Base-by-base conservation (phyloP, 2,113 vertebrate species). In the Sturnus vulgaris region DNA sequence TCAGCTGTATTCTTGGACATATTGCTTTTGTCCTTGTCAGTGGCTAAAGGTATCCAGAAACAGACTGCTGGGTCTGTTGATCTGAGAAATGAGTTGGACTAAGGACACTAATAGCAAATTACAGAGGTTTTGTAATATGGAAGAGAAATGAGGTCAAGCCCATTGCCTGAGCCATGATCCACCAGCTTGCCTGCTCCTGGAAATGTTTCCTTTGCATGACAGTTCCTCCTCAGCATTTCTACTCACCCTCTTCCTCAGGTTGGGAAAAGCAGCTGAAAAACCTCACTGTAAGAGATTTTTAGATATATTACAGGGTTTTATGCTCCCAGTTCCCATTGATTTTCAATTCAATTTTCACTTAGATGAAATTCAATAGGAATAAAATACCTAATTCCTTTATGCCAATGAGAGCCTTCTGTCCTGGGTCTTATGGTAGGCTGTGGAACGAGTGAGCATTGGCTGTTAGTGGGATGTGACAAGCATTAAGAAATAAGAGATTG, bases 331-430 rank as follows among this genome's bases (percentile, higher is more conserved):
- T 95, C 63, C 78, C 68, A 40, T 17, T 87, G 90, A 80, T 61
- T 92, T 95, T 95, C 78, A 87, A 82, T 76, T 95, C 89, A 95
- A 52, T 95, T 95, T 92, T 95, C 84, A 94, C 82, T 91, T 82
- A 80, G 75, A 61, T 82, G 50, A 90, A 87, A 94, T 89, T 89
- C 81, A 94, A 44, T 85, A 69, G 78, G 82, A 88, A 85, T 81
- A 72, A 88, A 94, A 66, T 82, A 94, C 75, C 47, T 35, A 66
- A 37, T 94, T 91, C 79, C 50, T 95, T 90, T 91, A 37, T 86
- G 50, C 56, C 52, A 31, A 77, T 96, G 82, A 87, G 60, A 88
- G 86, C 40, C 33, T 91, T 56, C 82, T 80, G 70, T 87, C 80
- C 64, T 15, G 53, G 64, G 49, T 78, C 63, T 82, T 75, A 46